phyloP scores from a whole-genome alignment of 1,140 invertebrate genomes.

The Drosophila equinoxialis region DNA sequence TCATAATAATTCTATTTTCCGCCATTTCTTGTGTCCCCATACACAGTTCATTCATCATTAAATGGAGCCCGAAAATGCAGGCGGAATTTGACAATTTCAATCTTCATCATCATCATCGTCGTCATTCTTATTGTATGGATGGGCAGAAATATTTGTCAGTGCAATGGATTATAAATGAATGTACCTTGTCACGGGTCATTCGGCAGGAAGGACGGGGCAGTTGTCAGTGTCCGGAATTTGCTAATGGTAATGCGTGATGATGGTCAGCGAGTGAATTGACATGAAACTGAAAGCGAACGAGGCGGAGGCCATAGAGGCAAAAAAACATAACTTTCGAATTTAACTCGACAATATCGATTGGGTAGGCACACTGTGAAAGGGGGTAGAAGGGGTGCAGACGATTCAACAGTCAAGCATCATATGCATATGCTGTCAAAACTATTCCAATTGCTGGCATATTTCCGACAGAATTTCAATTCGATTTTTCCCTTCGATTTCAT shows the following conservation, averaged over 20 bases:
- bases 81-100: constrained; percentile 33
- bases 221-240: constrained; percentile 20
- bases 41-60: constrained; percentile 12
- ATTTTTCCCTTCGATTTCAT: constrained; percentile 1
- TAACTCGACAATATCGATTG: constrained; percentile 20
- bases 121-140: background rate
- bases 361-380: background rate
- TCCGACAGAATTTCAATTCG: constrained; percentile 42
- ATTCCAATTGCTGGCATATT: constrained; percentile 49
- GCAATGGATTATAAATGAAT: constrained; percentile 48
- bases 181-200: constrained; percentile 9
- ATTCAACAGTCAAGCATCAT: constrained; percentile 28
- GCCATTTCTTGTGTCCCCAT: background rate
- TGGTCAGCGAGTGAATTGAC: constrained; percentile 37
- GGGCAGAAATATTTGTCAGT: constrained; percentile 6
- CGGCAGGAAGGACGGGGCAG: background rate
- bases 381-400: too few relatives aligned
- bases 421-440: constrained; percentile 61
- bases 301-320: constrained; percentile 43
- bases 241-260: constrained; percentile 49
- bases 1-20: constrained; percentile 17
- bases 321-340: constrained; percentile 43
- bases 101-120: constrained; percentile 31
- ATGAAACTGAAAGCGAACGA: background rate
- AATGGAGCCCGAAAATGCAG: background rate